Conservation (phyloP, 2,113 vertebrate species). For the Potamarius usumacintae region DNA sequence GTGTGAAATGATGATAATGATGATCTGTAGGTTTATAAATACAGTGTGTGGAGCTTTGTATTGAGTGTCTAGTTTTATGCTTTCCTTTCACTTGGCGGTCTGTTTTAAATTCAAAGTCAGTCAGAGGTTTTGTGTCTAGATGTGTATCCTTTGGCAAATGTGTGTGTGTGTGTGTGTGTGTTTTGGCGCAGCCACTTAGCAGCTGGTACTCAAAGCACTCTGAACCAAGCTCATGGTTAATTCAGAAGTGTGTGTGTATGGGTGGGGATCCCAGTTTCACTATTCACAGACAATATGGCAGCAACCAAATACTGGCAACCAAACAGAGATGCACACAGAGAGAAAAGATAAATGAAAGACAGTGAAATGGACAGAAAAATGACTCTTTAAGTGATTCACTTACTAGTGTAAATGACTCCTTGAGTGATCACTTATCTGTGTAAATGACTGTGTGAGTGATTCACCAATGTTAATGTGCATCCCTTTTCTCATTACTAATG, state of each 20-base stretch:
- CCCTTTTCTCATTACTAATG: not conserved
- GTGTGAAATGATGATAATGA: too few relatives aligned
- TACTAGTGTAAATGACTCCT: not conserved
- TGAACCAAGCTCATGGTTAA: conserved; percentile 69
- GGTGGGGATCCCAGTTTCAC: conserved; percentile 58
- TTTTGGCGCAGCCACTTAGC: conserved; percentile 9
- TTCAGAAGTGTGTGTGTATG: conserved; percentile 63
- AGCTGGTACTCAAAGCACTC: conserved; percentile 14
- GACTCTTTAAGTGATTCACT: not conserved
- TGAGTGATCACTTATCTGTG: not conserved
- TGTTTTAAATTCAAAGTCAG: not conserved
- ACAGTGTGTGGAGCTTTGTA: too few relatives aligned
- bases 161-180: conserved; percentile 24
- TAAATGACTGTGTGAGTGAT: not conserved
- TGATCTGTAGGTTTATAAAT: too few relatives aligned
- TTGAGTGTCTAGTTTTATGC: too few relatives aligned
- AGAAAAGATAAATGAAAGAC: conserved; percentile 57
- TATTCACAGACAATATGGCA: conserved; percentile 60
- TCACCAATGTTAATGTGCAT: not conserved
- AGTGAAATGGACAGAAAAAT: conserved; percentile 22
- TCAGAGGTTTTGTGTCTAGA: not conserved
- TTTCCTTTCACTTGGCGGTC: too few relatives aligned
- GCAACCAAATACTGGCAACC: conserved; percentile 65
- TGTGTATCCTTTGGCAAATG: not conserved
- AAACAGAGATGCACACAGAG: conserved; percentile 7